Evolutionary conservation across 2,888 invertebrate species (phyloP).

Genomic region (Homarus gammarus): DNA sequence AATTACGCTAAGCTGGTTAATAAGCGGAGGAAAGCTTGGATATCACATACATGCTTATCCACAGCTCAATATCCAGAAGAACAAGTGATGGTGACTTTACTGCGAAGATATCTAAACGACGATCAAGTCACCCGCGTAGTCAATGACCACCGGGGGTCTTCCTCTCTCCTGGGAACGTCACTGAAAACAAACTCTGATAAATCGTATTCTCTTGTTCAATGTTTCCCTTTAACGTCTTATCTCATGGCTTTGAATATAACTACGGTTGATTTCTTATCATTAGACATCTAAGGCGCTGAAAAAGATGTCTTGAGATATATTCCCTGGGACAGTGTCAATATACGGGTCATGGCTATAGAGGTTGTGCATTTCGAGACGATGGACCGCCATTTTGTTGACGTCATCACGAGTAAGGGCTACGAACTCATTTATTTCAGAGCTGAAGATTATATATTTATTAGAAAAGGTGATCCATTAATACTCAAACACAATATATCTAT

Average conservation of each 20-base stretch:
- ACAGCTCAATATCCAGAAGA: constrained; percentile 10
- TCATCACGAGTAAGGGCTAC: not conserved
- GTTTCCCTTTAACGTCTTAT: constrained; percentile 33
- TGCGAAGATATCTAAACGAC: no score
- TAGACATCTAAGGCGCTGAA: constrained; percentile 49
- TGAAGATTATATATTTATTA: not conserved
- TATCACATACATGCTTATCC: constrained; percentile 27
- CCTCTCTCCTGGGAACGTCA: not conserved
- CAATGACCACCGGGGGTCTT: not conserved
- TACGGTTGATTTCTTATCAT: constrained; percentile 37
- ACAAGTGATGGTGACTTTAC: not conserved
- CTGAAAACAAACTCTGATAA: not conserved
- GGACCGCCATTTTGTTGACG: not conserved
- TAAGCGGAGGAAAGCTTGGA: constrained; percentile 42
- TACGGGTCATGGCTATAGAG: not conserved
- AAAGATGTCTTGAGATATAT: not conserved
- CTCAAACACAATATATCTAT: not conserved
- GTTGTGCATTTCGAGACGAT: not conserved
- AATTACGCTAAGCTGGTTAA: not conserved
- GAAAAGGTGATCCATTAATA: not conserved
- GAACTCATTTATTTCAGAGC: not conserved
- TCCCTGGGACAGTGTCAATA: not conserved
- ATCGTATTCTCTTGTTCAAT: constrained; percentile 9
- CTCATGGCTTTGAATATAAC: constrained; percentile 27
- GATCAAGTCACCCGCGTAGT: not conserved